A percentile compares a stretch with the other conserved stretches of the same genome.
Evolutionary conservation across 1,140 invertebrate species (phyloP).

Genomic region (Penaeus japonicus): DNA sequence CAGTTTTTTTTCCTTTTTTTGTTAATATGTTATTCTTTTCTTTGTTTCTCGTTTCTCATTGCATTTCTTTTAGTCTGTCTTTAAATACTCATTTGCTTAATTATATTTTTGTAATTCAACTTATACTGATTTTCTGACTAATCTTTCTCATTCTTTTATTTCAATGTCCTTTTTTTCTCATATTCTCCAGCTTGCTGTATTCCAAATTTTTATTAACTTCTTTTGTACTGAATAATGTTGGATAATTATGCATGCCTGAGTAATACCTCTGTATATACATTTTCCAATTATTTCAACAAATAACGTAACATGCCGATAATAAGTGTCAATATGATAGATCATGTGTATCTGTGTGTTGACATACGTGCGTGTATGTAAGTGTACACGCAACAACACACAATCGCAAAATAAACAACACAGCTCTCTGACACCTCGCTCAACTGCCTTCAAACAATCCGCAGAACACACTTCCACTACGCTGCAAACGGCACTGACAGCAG

Average conservation of each 20-base stretch:
- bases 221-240: too few species aligned
- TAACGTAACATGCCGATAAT: background rate
- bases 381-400: background rate
- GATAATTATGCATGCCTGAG: too few species aligned
- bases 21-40: background rate
- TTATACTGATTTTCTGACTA: too few species aligned
- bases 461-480: constrained; percentile 75
- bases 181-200: background rate
- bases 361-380: background rate
- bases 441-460: constrained; percentile 63
- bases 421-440: background rate
- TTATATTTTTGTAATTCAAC: too few species aligned
- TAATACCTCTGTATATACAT: too few species aligned
- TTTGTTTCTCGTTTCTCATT: background rate
- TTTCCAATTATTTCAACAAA: too few species aligned
- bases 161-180: background rate
- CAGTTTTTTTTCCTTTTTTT: background rate
- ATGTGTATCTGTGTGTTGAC: background rate
- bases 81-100: too few species aligned
- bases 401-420: background rate
- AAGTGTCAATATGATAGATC: background rate
- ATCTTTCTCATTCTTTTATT: background rate
- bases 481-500: constrained; percentile 72
- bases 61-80: background rate
- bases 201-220: background rate